These are phyloP conservation scores for Glaucidium brasilianum DNA, from an alignment of 2,113 vertebrate species.

Conservation along the genomic window DNA sequence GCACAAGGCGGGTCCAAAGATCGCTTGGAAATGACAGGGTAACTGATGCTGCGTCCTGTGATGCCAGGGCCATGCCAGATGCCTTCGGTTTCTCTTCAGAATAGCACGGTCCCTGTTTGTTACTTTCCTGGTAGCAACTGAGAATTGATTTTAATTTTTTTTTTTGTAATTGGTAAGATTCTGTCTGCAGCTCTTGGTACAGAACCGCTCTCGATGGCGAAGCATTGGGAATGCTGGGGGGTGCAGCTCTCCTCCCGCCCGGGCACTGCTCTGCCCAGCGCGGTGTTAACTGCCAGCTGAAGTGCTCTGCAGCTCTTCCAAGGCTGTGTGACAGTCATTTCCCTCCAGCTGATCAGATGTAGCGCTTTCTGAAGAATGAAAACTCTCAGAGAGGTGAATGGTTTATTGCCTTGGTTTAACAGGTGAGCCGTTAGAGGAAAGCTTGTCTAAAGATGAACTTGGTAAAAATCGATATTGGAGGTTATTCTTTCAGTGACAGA, in stretches of 20 bases:
- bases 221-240: not conserved
- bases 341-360: no score
- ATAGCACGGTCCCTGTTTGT: not conserved
- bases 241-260: not conserved
- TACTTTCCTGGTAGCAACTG: not conserved
- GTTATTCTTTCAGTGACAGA: not conserved
- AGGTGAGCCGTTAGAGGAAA: not conserved
- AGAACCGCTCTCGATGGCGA: not conserved
- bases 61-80: accelerated
- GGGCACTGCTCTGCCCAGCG: not conserved
- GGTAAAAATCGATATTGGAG: not conserved
- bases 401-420: not conserved
- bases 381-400: accelerated
- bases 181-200: not conserved
- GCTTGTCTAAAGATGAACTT: not conserved
- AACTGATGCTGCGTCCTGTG: not conserved
- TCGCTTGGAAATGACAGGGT: not conserved
- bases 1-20: not conserved
- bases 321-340: not conserved
- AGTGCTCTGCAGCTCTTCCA: not conserved
- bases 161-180: not conserved
- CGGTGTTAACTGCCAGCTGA: accelerated
- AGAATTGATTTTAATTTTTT: not conserved
- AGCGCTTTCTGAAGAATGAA: not conserved
- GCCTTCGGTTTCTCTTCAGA: not conserved